Percentiles rank a stretch among this genome's conserved stretches.
Conservation (phyloP, 2,888 invertebrate genomes). For the Dicycla oo region DNA sequence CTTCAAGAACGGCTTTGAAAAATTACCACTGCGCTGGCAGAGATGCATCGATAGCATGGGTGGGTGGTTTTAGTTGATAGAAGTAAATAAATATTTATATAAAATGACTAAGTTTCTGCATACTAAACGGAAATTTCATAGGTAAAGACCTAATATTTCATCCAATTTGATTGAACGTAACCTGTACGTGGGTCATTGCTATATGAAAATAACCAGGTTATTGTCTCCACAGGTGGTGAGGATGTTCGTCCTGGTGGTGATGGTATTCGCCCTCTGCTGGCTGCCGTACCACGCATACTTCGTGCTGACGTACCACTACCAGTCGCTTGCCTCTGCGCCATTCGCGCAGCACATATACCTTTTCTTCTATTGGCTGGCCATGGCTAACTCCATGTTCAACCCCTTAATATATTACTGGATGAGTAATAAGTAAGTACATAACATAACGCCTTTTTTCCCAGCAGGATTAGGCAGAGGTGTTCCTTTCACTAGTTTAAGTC, state of each 20-base stretch:
- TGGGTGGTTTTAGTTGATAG: no score
- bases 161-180: no score
- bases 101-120: no score
- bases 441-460: not conserved
- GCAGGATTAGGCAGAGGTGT: not conserved
- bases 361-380: slow-evolving; percentile 96
- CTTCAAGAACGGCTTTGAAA: no score
- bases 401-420: slow-evolving; percentile 98
- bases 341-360: slow-evolving; percentile 96
- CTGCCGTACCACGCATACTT: slow-evolving; percentile 96
- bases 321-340: slow-evolving; percentile 92
- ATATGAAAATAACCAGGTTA: not conserved
- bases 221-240: slow-evolving; percentile 93
- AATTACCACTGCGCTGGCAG: no score
- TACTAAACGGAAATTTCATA: no score
- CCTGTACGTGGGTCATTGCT: not conserved
- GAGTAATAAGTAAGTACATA: slow-evolving; percentile 93
- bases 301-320: slow-evolving; percentile 92
- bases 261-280: slow-evolving; percentile 96
- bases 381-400: slow-evolving; percentile 98
- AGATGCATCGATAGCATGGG: no score
- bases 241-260: slow-evolving; percentile 96
- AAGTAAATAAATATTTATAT: no score
- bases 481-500: not conserved
- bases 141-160: no score